A percentile compares a stretch with the other conserved stretches of the same genome.
These are phyloP conservation scores for Nephrotoma guestfalica DNA, from an alignment of 2,888 invertebrate species.

Conservation along the genomic window DNA sequence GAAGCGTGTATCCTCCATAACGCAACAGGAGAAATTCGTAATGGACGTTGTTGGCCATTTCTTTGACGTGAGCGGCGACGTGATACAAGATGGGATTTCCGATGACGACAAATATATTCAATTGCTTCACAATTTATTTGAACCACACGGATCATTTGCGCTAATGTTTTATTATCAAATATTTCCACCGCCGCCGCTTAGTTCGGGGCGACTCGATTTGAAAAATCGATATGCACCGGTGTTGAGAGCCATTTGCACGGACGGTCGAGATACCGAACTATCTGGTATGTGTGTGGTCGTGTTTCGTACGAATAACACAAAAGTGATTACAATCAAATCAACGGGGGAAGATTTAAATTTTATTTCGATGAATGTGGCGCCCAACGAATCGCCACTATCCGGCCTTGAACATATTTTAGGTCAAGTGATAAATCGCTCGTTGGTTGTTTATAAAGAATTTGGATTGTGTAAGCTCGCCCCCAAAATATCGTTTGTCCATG, in stretches of 20 bases:
- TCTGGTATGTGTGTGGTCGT: conserved; percentile 52
- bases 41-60: conserved; percentile 52
- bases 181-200: conserved; percentile 44
- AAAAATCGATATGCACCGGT: conserved; percentile 25
- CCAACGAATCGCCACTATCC: conserved; percentile 21
- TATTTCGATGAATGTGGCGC: conserved; percentile 20
- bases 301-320: conserved; percentile 45
- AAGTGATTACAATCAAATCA: conserved; percentile 45
- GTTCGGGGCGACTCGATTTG: conserved; percentile 22
- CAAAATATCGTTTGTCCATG: conserved; percentile 40
- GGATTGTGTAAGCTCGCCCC: conserved; percentile 35
- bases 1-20: conserved; percentile 20
- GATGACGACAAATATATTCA: conserved; percentile 50
- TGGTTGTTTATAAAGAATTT: conserved; percentile 37
- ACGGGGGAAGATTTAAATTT: conserved; percentile 32
- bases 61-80: conserved; percentile 49
- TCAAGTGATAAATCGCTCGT: conserved; percentile 31
- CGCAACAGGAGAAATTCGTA: conserved; percentile 43
- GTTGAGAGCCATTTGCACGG: conserved; percentile 45
- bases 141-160: conserved; percentile 43
- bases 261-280: conserved; percentile 40
- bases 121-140: conserved; percentile 44
- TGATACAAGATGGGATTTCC: conserved; percentile 51
- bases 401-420: conserved; percentile 21
- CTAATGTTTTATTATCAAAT: conserved; percentile 52